These are phyloP conservation scores for Achatina immaculata DNA, from an alignment of 1,140 invertebrate genomes.

Conservation along the genomic window DNA sequence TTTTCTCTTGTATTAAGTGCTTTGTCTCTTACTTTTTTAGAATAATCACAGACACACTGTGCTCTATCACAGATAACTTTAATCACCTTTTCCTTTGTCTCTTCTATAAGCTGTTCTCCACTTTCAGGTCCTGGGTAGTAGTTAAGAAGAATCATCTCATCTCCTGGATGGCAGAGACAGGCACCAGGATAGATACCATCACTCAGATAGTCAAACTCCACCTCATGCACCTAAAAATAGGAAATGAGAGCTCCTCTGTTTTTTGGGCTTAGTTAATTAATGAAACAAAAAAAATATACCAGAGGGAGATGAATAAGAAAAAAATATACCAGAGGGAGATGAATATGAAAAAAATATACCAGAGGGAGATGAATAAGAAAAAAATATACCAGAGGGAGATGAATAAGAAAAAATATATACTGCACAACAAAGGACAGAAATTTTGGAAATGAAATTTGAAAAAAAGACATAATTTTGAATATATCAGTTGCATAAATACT, in stretches of 20 bases:
- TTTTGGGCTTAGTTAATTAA: neutral
- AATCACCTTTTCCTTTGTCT: neutral
- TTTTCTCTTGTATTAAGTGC: too few species aligned
- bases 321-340: conserved; percentile 3
- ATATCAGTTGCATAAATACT: too few species aligned
- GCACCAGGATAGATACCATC: conserved; percentile 55
- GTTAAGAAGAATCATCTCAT: conserved; percentile 46
- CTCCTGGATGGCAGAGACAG: conserved; percentile 39
- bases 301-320: too few species aligned
- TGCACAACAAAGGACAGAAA: too few species aligned
- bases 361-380: neutral
- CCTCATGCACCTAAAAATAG: conserved; percentile 46
- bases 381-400: neutral
- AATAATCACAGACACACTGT: neutral
- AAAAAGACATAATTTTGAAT: too few species aligned
- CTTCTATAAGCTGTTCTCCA: conserved; percentile 1
- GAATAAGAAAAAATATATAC: neutral
- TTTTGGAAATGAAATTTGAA: too few species aligned
- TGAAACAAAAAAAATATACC: too few species aligned
- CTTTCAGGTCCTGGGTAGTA: conserved; percentile 50
- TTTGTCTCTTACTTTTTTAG: too few species aligned
- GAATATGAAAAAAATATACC: neutral
- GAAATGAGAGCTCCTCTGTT: conserved; percentile 8
- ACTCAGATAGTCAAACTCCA: conserved; percentile 39
- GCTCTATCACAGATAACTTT: neutral